Evolutionary conservation across 2,113 vertebrate genomes (phyloP).

Genomic region (Nerophis lumbriciformis): DNA sequence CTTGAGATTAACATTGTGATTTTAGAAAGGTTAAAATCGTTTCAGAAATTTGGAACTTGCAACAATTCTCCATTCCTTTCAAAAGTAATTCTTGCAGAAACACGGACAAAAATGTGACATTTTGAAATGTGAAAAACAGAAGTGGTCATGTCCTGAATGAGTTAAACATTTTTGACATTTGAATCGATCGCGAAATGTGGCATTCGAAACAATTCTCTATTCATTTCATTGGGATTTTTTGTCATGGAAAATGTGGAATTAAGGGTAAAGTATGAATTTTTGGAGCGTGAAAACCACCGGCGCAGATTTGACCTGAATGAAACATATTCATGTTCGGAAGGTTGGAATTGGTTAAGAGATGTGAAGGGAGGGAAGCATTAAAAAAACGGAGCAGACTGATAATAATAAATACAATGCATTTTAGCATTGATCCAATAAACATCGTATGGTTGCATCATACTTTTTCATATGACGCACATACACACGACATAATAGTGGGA

Average conservation of each 20-base stretch:
- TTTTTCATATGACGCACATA: conserved; percentile 14
- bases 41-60: no score
- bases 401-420: background rate
- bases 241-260: background rate
- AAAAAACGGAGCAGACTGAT: background rate
- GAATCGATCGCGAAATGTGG: background rate
- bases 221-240: background rate
- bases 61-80: no score
- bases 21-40: no score
- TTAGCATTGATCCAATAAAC: no score
- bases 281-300: background rate
- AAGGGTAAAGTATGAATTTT: background rate
- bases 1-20: no score
- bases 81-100: no score
- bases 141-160: background rate
- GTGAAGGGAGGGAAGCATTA: background rate
- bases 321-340: background rate
- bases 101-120: no score
- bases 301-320: background rate
- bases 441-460: background rate
- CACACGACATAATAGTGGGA: conserved; percentile 52
- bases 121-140: background rate
- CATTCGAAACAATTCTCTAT: background rate
- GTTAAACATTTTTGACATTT: background rate
- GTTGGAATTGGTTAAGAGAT: no score